These are phyloP conservation scores for Nycticorax nycticorax DNA, from an alignment of 2,113 vertebrate genomes.

Conservation along the genomic window DNA sequence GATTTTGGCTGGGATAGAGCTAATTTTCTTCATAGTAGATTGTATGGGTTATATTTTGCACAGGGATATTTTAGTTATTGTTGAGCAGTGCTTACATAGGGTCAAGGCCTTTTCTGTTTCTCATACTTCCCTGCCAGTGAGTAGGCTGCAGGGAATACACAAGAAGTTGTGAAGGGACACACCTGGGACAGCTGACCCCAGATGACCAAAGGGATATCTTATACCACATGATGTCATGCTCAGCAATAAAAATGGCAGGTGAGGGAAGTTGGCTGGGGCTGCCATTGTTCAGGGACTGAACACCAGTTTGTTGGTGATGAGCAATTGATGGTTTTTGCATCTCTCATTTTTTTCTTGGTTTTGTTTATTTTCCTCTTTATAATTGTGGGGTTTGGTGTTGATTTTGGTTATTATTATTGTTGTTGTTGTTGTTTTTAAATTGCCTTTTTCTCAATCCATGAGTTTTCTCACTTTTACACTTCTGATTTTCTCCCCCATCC, in stretches of 20 bases:
- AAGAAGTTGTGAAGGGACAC: neutral
- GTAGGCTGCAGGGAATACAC: neutral
- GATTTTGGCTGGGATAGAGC: neutral
- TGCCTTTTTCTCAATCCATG: neutral
- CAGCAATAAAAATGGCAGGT: neutral
- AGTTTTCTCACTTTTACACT: neutral
- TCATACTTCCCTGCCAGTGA: rapidly evolving
- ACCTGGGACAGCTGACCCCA: neutral
- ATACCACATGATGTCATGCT: rapidly evolving
- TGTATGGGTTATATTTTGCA: neutral
- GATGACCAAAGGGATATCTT: neutral
- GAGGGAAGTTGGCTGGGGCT: neutral
- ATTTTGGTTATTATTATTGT: neutral
- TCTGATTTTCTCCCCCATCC: neutral
- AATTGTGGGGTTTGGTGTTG: no score
- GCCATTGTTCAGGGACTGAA: rapidly evolving
- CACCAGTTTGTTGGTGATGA: neutral
- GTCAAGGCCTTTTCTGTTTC: neutral
- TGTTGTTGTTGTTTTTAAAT: no score
- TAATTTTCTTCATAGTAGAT: neutral
- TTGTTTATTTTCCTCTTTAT: neutral
- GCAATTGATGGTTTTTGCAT: rapidly evolving
- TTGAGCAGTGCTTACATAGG: neutral
- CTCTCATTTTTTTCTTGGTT: neutral
- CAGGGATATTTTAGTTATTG: neutral